A percentile compares a stretch with the other conserved stretches of the same genome.
Conservation (phyloP, 2,888 invertebrate genomes). For the Melikaiella ostensackeni region DNA sequence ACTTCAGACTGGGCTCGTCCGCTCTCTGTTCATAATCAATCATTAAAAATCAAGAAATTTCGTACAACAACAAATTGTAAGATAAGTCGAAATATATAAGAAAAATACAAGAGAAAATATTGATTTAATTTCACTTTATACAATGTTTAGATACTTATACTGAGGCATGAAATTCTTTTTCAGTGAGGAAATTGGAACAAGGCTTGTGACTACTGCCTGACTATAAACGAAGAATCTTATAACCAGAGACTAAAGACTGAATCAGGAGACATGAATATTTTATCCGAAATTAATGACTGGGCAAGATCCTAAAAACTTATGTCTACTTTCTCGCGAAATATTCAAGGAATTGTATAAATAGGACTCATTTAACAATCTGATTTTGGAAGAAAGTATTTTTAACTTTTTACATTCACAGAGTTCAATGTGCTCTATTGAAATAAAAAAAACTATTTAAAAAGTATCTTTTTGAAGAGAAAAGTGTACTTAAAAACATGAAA, state of each 20-base stretch:
- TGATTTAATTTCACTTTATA: not conserved
- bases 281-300: not conserved
- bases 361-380: not conserved
- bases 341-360: not conserved
- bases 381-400: not conserved
- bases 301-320: not conserved
- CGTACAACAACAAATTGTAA: no score
- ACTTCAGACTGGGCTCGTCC: no score
- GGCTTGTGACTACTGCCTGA: conserved; percentile 27
- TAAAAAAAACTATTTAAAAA: no score
- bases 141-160: not conserved
- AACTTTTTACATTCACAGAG: no score
- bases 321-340: not conserved
- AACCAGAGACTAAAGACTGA: conserved; percentile 9
- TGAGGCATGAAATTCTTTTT: not conserved
- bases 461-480: no score
- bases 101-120: not conserved
- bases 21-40: no score
- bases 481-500: no score
- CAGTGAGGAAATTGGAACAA: not conserved
- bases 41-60: no score
- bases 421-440: no score
- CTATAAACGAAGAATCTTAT: not conserved
- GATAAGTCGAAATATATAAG: no score
- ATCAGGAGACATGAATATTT: not conserved